Evolutionary conservation across 92 coral and sea anemone species (phyloP), one percentile per base, ranked within the genome.

Genomic region (Porites lobata): DNA sequence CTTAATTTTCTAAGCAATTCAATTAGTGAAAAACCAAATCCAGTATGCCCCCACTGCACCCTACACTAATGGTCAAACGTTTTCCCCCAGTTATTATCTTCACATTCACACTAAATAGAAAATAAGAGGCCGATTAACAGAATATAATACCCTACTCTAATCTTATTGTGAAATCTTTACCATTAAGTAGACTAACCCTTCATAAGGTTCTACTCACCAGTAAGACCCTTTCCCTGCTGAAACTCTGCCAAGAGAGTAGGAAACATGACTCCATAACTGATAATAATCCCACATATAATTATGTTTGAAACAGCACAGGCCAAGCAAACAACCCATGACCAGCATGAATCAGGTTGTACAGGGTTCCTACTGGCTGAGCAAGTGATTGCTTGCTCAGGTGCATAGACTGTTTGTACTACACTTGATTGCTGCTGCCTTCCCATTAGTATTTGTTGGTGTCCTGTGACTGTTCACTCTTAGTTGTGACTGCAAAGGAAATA

Each of bases 251-350:
- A 85, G 7, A 90, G 76, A 68, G 63, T 69, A 9, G 93, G 93
- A 51, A 90, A 84, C 47, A 85, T 47, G 50, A 90, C 50, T 64
- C 89, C 93, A 74, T 84, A 90, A 68, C 90, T 84, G 38, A 65
- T 47, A 1, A 65, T 59, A 72, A 85, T 50, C 15, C 93, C 93
- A 29, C 68, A 61, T 18, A 84, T 75, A 15, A 90, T 29, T 13
- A 71, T 24, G 73, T 90, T 90, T 21, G 73, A 76, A 32, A 85
- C 9, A 20, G 86, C 63, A 14, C 85, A 73, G 3, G 85, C 76
- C 64, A 85, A 2, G 70, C 89, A 78, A 7, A 90, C 90, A 8
- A 90, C 89, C 93, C 93, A 90, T 1, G 90, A 90, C 89, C 93
- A 84, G 18, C 80, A 67, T 24, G 81, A 7, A 29, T 90, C 93